Evolutionary conservation across 1,140 invertebrate genomes (phyloP).

Genomic region (Cyclina sinensis): DNA sequence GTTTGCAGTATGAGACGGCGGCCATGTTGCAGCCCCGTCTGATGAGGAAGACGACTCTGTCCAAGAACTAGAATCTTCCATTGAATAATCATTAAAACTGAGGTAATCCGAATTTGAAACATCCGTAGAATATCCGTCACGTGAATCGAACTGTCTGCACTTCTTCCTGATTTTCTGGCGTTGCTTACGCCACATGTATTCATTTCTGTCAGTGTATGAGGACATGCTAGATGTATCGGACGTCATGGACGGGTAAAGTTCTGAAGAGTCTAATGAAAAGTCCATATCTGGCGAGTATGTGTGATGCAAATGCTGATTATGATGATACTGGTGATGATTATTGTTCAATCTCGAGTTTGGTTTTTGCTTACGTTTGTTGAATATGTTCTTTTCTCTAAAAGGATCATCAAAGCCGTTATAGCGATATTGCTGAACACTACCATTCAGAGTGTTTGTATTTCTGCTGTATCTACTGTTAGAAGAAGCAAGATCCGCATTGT

Average conservation of each 20-base stretch:
- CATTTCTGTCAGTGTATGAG: conserved; percentile 35
- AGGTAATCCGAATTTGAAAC: conserved; percentile 65
- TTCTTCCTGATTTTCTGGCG: background rate
- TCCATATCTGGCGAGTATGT: conserved; percentile 31
- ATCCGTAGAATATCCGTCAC: conserved; percentile 58
- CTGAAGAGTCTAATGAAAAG: conserved; percentile 58
- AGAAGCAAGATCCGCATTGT: conserved; percentile 17
- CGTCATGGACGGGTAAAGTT: conserved; percentile 56
- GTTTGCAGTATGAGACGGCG: conserved; percentile 44
- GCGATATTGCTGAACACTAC: conserved; percentile 50
- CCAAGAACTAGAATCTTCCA: conserved; percentile 62
- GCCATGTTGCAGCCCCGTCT: conserved; percentile 60
- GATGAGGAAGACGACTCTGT: conserved; percentile 43
- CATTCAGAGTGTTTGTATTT: conserved; percentile 54
- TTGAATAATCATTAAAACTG: conserved; percentile 64
- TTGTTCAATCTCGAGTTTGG: conserved; percentile 5
- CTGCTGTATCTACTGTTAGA: conserved; percentile 58
- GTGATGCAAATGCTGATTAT: conserved; percentile 21
- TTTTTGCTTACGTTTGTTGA: conserved; percentile 9
- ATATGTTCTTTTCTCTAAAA: conserved; percentile 52
- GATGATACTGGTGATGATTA: conserved; percentile 12
- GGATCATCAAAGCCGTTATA: conserved; percentile 67
- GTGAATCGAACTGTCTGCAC: conserved; percentile 21
- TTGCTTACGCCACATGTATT: conserved; percentile 1
- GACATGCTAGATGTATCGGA: conserved; percentile 64